Conservation (phyloP, 2,888 invertebrate genomes). For the Lithodes maja region DNA sequence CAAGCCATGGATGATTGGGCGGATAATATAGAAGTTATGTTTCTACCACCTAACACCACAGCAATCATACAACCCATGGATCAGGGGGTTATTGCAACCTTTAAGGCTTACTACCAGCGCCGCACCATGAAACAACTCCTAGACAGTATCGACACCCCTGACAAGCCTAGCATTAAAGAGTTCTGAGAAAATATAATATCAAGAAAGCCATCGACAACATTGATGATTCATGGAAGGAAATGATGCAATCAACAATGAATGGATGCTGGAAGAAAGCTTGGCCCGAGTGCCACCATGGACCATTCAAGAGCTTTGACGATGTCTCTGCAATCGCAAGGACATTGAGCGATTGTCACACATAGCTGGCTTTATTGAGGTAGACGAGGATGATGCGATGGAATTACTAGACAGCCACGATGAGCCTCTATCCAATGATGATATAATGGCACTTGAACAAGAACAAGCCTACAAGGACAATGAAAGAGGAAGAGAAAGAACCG, state of each 20-base stretch:
- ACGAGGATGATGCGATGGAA: background rate
- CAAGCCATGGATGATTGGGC: no score
- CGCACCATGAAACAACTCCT: background rate
- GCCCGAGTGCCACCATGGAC: no score
- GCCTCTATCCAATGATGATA: background rate
- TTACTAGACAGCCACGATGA: background rate
- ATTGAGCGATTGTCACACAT: background rate
- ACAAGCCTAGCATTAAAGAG: no score
- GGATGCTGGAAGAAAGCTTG: no score
- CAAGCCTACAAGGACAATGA: background rate
- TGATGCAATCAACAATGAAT: no score
- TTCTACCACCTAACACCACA: background rate
- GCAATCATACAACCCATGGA: background rate
- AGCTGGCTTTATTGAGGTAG: background rate
- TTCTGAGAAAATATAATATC: no score
- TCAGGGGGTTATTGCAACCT: background rate
- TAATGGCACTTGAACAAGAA: background rate
- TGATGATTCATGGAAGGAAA: no score
- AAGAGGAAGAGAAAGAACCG: background rate
- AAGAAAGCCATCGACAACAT: no score
- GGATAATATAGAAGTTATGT: background rate
- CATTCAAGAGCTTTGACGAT: background rate
- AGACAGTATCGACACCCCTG: background rate
- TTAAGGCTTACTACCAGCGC: background rate
- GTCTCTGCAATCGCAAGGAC: background rate